Evolutionary conservation across 2,797 vertebrate species (phyloP).

Genomic region (Anomalospiza imberbis): DNA sequence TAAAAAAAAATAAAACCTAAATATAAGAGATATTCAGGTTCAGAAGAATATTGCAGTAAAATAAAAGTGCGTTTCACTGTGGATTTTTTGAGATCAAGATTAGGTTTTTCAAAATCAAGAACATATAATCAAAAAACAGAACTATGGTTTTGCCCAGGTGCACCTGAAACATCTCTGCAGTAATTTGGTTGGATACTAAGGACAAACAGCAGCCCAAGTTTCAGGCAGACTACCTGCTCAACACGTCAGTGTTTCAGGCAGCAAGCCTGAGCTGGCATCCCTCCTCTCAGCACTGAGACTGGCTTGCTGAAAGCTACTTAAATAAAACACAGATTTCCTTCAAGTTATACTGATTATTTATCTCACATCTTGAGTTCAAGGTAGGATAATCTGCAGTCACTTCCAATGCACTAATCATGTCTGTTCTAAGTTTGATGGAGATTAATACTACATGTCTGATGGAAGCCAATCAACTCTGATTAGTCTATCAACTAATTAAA

Average conservation of each 20-base stretch:
- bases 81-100: background rate
- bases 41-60: background rate
- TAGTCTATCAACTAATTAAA: background rate
- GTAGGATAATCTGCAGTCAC: background rate
- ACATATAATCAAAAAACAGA: background rate
- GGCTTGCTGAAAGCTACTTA: background rate
- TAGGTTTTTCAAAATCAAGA: background rate
- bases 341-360: background rate
- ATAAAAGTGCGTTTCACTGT: background rate
- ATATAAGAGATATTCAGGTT: background rate
- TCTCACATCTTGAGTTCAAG: background rate
- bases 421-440: background rate
- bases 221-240: background rate
- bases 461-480: background rate
- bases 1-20: background rate
- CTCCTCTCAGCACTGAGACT: background rate
- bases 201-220: background rate
- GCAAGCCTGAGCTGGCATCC: background rate
- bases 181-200: background rate
- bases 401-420: background rate
- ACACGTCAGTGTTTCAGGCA: background rate
- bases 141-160: background rate
- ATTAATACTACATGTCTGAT: background rate
- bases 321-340: background rate
- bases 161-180: background rate